These are phyloP conservation scores for Sanderia malayensis DNA, from an alignment of 30 jellyfish, hydroid and myxozoan genomes.

Conservation along the genomic window DNA sequence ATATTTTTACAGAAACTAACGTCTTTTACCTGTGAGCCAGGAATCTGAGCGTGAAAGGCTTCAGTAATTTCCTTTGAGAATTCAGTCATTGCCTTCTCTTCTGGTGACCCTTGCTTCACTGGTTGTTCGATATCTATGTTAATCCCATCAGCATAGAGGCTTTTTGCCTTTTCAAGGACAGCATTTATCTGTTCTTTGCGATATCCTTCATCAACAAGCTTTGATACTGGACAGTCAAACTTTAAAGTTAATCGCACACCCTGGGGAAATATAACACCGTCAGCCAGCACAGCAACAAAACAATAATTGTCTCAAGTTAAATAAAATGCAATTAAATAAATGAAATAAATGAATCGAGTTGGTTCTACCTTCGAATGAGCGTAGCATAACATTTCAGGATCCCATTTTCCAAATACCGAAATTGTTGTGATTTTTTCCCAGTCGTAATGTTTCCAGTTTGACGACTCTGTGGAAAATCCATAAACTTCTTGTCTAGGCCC, in stretches of 20 bases:
- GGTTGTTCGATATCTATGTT: slow-evolving; percentile 67
- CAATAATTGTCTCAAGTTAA: neutral
- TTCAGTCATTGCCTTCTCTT: slow-evolving; percentile 43
- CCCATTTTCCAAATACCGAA: slow-evolving; percentile 68
- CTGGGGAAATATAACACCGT: no score
- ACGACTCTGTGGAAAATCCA: slow-evolving; percentile 25
- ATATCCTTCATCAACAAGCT: slow-evolving; percentile 37
- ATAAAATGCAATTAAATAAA: neutral
- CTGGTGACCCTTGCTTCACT: slow-evolving; percentile 41
- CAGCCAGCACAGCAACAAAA: neutral
- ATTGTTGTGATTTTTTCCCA: slow-evolving; percentile 54
- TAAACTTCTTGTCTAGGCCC: slow-evolving; percentile 60
- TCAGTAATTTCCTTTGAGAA: slow-evolving; percentile 49
- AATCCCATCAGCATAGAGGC: slow-evolving; percentile 67
- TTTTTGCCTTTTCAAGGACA: slow-evolving; percentile 30
- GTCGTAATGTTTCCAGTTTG: slow-evolving; percentile 57
- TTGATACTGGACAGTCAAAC: slow-evolving; percentile 46
- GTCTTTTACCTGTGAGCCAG: slow-evolving; percentile 77
- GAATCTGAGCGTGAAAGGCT: slow-evolving; percentile 35
- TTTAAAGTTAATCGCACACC: slow-evolving; percentile 41
- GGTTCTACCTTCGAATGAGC: slow-evolving; percentile 82
- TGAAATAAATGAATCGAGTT: neutral
- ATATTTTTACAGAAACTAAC: no score
- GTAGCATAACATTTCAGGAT: slow-evolving; percentile 45
- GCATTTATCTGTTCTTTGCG: slow-evolving; percentile 37